Conservation (phyloP, 2,113 vertebrate genomes). For the Agapornis roseicollis region DNA sequence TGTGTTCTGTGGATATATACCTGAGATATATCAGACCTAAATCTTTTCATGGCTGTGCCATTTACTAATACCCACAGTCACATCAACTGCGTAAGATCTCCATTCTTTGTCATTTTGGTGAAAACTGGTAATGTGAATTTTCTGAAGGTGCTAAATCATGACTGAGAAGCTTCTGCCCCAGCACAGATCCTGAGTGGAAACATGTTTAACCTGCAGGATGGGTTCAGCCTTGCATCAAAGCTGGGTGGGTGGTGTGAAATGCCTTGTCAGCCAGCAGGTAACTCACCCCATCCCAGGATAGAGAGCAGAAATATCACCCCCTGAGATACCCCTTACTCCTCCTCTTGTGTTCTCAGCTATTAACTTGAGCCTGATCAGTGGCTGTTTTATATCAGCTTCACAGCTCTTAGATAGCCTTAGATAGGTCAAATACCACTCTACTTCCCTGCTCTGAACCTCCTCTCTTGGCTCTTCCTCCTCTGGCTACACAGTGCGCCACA, state of each 20-base stretch:
- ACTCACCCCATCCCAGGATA: background rate
- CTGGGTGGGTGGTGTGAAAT: background rate
- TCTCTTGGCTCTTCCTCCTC: background rate
- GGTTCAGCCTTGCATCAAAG: background rate
- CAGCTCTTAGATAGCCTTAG: background rate
- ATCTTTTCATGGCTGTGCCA: background rate
- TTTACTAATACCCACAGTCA: no score
- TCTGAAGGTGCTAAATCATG: background rate
- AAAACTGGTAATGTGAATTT: background rate
- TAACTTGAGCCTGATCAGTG: background rate
- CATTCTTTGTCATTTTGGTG: background rate
- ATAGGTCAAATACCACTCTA: background rate
- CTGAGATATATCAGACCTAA: background rate
- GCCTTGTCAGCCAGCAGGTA: background rate
- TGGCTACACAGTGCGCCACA: accelerated
- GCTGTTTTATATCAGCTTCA: background rate
- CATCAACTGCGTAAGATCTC: background rate
- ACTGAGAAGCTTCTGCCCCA: background rate
- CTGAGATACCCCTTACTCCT: background rate
- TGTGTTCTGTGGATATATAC: background rate
- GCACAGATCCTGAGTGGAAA: background rate
- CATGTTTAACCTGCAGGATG: background rate
- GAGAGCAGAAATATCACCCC: background rate
- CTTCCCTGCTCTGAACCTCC: background rate
- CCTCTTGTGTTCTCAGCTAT: background rate